Evolutionary conservation across 2,797 vertebrate genomes (phyloP).

Genomic region (Acrossocheilus fasciatus): DNA sequence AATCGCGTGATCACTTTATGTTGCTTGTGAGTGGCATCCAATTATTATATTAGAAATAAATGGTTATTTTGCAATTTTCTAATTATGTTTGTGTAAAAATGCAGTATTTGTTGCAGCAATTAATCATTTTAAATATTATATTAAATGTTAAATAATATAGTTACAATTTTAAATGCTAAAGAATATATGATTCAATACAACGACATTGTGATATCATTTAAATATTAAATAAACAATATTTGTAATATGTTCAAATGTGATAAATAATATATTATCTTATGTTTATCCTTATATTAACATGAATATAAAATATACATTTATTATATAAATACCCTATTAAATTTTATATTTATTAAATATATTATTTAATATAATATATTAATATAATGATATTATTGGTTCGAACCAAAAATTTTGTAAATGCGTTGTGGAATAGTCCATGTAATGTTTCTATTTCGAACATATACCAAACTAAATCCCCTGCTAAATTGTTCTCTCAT

Average conservation of each 20-base stretch:
- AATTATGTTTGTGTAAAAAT: background rate
- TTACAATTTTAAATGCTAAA: background rate
- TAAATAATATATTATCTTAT: background rate
- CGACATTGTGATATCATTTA: background rate
- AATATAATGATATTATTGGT: background rate
- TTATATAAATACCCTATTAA: background rate
- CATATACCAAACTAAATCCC: background rate
- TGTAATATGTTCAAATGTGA: background rate
- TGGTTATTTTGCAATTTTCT: background rate
- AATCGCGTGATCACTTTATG: background rate
- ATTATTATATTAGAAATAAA: background rate
- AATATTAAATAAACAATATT: background rate
- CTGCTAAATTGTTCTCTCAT: constrained; percentile 40
- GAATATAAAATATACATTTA: background rate
- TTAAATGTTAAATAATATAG: background rate
- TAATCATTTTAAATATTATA: background rate
- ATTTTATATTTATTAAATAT: background rate
- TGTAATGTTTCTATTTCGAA: background rate
- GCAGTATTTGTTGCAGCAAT: background rate
- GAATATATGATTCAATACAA: background rate
- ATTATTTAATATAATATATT: background rate
- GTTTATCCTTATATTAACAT: background rate
- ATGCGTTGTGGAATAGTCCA: background rate
- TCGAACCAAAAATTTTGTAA: background rate
- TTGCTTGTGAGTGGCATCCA: background rate